Percentiles rank a stretch among this genome's conserved stretches.
phyloP scores from a whole-genome alignment of 2,797 vertebrate species.

The Sphenopsis melanotis region DNA sequence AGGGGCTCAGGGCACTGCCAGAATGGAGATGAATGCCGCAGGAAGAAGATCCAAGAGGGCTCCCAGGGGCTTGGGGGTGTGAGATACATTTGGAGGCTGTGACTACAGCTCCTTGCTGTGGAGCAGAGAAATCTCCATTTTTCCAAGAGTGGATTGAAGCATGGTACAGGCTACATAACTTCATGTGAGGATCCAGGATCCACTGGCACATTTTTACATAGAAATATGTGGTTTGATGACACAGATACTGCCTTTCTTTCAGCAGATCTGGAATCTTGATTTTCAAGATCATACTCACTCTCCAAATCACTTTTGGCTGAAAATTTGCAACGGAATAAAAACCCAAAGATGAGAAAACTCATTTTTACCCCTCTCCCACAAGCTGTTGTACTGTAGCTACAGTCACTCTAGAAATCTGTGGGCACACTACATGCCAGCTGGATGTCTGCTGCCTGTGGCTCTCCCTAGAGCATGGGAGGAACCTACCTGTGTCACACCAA shows the following conservation, averaged over 20 bases:
- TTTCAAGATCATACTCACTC: neutral
- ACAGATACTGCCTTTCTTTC: neutral
- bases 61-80: neutral
- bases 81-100: neutral
- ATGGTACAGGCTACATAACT: neutral
- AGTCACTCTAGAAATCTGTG: neutral
- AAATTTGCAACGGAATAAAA: neutral
- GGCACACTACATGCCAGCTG: accelerated
- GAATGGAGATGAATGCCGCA: neutral
- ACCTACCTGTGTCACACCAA: neutral
- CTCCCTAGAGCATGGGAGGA: neutral
- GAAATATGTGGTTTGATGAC: neutral
- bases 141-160: neutral
- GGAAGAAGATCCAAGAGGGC: neutral
- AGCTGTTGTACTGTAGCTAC: neutral
- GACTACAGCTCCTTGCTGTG: neutral
- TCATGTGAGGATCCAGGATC: neutral
- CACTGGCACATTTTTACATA: neutral
- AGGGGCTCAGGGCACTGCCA: neutral
- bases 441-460: neutral
- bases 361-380: neutral
- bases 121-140: neutral
- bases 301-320: neutral
- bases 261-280: neutral
- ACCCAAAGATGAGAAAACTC: neutral